Base-by-base conservation (phyloP, 2,797 vertebrate genomes). In the Gouania willdenowi region DNA sequence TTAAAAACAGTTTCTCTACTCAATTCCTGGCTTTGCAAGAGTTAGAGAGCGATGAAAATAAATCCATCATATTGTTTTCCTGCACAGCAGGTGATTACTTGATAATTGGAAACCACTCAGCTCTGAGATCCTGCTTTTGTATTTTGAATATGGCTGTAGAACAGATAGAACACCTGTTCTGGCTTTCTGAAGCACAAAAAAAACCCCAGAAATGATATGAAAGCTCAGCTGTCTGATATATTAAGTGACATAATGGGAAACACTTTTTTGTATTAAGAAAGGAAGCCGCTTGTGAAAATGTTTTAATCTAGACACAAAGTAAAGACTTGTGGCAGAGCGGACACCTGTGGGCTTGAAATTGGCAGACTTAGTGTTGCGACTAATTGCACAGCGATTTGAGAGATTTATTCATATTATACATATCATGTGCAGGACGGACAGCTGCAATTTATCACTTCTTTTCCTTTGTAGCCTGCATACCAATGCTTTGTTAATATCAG, bases 61-160 rank as follows among this genome's bases (percentile, higher is more conserved):
- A 55, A 58, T 76, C 66, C 31, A 59, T 54, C 34, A 26, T 41
- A n/a, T n/a, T n/a, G n/a, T n/a, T n/a, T n/a, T n/a, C n/a, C 27
- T 30, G 27, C 68, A 28, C 66, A 56, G 66, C 49, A 39, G 58
- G 69, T 50, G 60, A 62, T 50, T 46, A 60, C 77, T 69, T 69
- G 66, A 71, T 77, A 60, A 60, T 38, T 26, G 33, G 41, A 36
- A 71, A 40, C 29, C 59, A 55, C 56, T 69, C 23, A 44, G 38
- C 50, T 66, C 40, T 43, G 48, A 68, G 33, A 60, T 60, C 37
- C 22, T 17, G 45, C 68, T 66, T 63, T 63, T 24, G 59, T 62
- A 62, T 70, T n/a, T 20, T n/a, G 25, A 41, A 41, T 47, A 43
- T 27, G 35, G 35, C 54, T 54, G 53, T 15, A 17, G 34, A 52